A percentile compares a stretch with the other conserved stretches of the same genome.
Evolutionary conservation across 1,140 invertebrate species (phyloP).

Genomic region (Macrosteles quadrilineatus): DNA sequence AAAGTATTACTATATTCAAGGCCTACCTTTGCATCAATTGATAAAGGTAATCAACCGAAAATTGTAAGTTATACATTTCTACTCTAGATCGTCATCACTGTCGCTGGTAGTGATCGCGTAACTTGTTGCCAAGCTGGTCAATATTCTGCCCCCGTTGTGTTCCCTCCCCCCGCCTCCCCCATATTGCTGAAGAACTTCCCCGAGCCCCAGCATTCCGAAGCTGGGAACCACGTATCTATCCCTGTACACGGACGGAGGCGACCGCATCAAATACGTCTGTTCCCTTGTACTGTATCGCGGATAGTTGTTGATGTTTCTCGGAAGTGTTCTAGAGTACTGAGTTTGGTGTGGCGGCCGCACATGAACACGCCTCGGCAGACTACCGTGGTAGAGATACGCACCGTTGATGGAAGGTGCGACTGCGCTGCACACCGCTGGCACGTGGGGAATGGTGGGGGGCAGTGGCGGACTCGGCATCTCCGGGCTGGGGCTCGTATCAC

Average conservation of each 20-base stretch:
- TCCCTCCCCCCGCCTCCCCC: not conserved
- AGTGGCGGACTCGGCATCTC: not conserved
- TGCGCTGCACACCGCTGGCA: conserved; percentile 15
- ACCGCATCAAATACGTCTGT: conserved; percentile 18
- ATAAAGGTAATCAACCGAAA: no score
- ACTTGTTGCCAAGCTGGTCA: conserved; percentile 23
- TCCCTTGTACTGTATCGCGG: not conserved
- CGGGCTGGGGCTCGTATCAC: not conserved
- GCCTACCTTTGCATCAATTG: no score
- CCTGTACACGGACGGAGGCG: not conserved
- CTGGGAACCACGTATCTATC: conserved; percentile 28
- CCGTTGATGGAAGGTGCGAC: conserved; percentile 32
- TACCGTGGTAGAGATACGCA: conserved; percentile 34
- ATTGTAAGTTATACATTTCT: no score
- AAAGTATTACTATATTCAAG: no score
- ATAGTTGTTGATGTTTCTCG: conserved; percentile 2
- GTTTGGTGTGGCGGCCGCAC: not conserved
- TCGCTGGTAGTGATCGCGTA: conserved; percentile 31
- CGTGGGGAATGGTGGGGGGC: not conserved
- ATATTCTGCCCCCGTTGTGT: not conserved
- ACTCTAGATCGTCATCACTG: conserved; percentile 29
- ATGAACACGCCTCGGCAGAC: conserved; percentile 20
- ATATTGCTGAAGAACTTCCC: conserved; percentile 32
- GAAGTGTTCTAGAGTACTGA: conserved; percentile 8
- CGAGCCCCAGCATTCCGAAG: conserved; percentile 22